Evolutionary conservation across 2,888 invertebrate species (phyloP).

Genomic region (Eurytoma californica): DNA sequence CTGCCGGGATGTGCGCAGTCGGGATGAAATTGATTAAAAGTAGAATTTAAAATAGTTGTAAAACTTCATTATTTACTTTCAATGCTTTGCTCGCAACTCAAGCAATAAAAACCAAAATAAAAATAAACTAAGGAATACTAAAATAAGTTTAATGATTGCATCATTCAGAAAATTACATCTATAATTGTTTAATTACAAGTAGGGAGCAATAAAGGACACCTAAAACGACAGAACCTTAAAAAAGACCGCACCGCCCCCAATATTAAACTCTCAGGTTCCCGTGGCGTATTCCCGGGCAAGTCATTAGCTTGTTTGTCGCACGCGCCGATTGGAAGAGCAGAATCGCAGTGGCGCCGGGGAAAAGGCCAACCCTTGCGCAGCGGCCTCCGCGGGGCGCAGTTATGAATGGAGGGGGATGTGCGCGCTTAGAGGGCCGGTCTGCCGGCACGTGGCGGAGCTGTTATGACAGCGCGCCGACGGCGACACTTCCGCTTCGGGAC

Average conservation of each 20-base stretch:
- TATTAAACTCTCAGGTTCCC: conserved; percentile 8
- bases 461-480: conserved; percentile 71
- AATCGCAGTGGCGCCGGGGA: neutral
- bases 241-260: conserved; percentile 15
- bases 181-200: no score
- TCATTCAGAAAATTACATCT: no score
- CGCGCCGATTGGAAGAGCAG: neutral
- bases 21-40: no score
- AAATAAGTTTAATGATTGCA: no score
- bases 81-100: no score
- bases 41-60: no score
- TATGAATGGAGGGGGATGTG: conserved; percentile 29
- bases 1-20: no score
- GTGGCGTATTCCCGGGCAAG: conserved; percentile 10
- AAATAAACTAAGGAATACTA: no score
- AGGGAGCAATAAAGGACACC: neutral
- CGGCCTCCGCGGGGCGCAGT: conserved; percentile 9
- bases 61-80: no score
- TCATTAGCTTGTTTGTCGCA: conserved; percentile 31
- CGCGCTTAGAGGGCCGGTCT: conserved; percentile 19
- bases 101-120: no score
- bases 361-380: neutral
- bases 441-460: conserved; percentile 70
- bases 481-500: conserved; percentile 66
- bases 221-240: neutral